Percentiles rank a stretch among this genome's conserved stretches.
Conservation (phyloP, 2,888 invertebrate species). For the Neoascia interrupta region DNA sequence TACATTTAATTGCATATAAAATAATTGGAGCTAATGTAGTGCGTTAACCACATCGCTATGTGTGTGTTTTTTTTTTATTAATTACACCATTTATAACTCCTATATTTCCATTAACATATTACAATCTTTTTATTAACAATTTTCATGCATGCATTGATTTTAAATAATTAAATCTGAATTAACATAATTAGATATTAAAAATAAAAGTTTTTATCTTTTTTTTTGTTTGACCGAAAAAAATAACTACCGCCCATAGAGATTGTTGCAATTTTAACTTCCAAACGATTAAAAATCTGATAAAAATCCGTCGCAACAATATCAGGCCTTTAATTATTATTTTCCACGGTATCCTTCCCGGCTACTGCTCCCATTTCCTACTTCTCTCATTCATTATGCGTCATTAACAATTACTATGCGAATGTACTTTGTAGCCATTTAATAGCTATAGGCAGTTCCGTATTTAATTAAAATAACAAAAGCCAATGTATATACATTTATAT, state of each 20-base stretch:
- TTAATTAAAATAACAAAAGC: constrained; percentile 65
- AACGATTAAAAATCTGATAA: constrained; percentile 42
- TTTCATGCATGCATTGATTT: constrained; percentile 50
- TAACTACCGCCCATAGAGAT: constrained; percentile 24
- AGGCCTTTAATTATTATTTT: constrained; percentile 58
- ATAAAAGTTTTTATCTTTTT: too few relatives aligned
- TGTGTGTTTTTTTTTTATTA: too few relatives aligned
- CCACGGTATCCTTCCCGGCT: constrained; percentile 1
- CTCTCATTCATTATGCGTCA: constrained; percentile 68
- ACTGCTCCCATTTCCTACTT: too few relatives aligned
- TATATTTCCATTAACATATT: too few relatives aligned
- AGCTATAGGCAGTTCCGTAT: constrained; percentile 75
- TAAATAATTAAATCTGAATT: constrained; percentile 62
- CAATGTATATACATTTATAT: background rate
- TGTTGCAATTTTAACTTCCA: constrained; percentile 40
- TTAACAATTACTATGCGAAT: constrained; percentile 64
- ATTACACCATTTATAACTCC: too few relatives aligned
- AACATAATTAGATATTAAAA: constrained; percentile 59
- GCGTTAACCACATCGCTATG: too few relatives aligned
- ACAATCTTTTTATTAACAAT: constrained; percentile 15
- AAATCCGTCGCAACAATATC: constrained; percentile 34
- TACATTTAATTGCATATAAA: too few relatives aligned
- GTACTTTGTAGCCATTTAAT: constrained; percentile 74
- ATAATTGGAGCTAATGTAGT: too few relatives aligned
- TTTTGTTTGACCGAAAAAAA: too few relatives aligned